Percentiles rank a stretch among this genome's conserved stretches.
phyloP scores from a whole-genome alignment of 2,113 vertebrate species.

The Montifringilla adamsi region DNA sequence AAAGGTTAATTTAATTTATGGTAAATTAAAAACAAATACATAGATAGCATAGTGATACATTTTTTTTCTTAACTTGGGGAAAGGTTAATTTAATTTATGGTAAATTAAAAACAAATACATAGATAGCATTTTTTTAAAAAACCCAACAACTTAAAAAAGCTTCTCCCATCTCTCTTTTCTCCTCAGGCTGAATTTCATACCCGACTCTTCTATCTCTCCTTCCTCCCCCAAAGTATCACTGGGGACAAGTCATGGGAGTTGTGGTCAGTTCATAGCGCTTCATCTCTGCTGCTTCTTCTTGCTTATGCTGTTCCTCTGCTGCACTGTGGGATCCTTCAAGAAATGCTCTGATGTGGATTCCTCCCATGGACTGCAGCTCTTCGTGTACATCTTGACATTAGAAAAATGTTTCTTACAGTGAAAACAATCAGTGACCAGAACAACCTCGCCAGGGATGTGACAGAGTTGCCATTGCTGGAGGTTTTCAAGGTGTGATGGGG shows the following conservation, averaged over 20 bases:
- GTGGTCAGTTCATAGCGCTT: neutral
- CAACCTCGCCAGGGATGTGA: neutral
- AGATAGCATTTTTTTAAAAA: neutral
- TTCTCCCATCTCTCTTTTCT: neutral
- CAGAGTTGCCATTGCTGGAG: neutral
- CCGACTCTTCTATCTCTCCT: neutral
- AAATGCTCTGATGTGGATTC: neutral
- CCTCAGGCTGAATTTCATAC: neutral
- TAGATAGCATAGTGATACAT: too few species aligned
- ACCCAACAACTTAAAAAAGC: rapidly evolving
- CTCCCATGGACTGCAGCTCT: neutral
- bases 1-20: neutral
- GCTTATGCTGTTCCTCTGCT: neutral
- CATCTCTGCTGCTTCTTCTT: neutral
- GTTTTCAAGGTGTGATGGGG: neutral
- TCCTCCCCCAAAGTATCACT: neutral
- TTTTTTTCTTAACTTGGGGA: too few species aligned
- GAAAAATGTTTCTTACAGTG: neutral
- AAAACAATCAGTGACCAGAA: neutral
- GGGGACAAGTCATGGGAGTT: rapidly evolving
- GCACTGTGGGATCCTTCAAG: rapidly evolving
- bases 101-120: neutral
- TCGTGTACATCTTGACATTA: neutral
- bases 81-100: neutral
- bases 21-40: neutral